A percentile compares a stretch with the other conserved stretches of the same genome.
phyloP scores from a whole-genome alignment of 2,888 invertebrate species.

The Clitarchus hookeri region DNA sequence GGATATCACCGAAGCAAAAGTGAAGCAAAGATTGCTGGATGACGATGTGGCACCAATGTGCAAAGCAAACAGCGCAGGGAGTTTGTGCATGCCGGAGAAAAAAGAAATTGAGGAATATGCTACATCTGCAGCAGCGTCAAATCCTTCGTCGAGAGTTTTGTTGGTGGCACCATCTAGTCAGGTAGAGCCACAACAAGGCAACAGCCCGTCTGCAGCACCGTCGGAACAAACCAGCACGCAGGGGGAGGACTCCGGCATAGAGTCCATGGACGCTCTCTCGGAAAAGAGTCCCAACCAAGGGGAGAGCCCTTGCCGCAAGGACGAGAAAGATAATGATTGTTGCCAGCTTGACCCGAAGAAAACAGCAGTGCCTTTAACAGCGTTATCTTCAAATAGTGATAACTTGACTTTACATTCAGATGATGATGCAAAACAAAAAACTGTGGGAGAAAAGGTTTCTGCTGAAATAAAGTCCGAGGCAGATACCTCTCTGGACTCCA shows the following conservation, averaged over 20 bases:
- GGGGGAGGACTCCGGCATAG: slow-evolving; percentile 89
- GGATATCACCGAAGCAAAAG: slow-evolving; percentile 60
- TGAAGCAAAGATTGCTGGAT: slow-evolving; percentile 63
- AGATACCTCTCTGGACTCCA: neutral
- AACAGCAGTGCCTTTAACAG: slow-evolving; percentile 38
- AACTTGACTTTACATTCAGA: slow-evolving; percentile 10
- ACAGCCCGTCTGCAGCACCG: slow-evolving; percentile 41
- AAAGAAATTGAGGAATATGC: slow-evolving; percentile 28
- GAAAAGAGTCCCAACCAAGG: slow-evolving; percentile 90
- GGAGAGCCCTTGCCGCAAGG: slow-evolving; percentile 51
- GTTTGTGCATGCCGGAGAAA: slow-evolving; percentile 27
- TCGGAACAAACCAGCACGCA: slow-evolving; percentile 55
- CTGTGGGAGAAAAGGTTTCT: neutral
- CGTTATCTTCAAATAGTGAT: slow-evolving; percentile 21
- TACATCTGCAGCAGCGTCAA: neutral
- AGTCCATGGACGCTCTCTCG: slow-evolving; percentile 91
- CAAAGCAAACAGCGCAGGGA: slow-evolving; percentile 23
- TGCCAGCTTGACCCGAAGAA: slow-evolving; percentile 54
- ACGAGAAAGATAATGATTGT: slow-evolving; percentile 49
- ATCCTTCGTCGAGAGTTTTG: slow-evolving; percentile 19
- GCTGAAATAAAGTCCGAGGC: neutral
- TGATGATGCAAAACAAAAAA: neutral
- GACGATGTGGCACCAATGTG: slow-evolving; percentile 46
- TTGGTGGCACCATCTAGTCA: slow-evolving; percentile 3
- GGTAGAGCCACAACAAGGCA: slow-evolving; percentile 22